Evolutionary conservation across 2,113 vertebrate species (phyloP), one percentile per base, ranked within the genome.

Genomic region (Charadrius vociferus): DNA sequence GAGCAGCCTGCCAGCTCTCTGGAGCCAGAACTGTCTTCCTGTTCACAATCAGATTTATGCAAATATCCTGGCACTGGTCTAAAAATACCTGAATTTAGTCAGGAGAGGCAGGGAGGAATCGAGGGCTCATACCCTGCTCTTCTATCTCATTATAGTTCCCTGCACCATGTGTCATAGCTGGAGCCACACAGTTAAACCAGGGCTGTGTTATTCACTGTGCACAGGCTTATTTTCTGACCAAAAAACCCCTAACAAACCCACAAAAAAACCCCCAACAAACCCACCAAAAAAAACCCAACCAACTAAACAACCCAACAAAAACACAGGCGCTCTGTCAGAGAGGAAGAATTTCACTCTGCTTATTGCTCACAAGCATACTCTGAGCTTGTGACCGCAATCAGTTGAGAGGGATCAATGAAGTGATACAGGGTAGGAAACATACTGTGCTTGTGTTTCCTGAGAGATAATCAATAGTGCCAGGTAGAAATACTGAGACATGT

Each of bases 21-120:
- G 84, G 22, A 95, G 90, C 81, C 87, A 77, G 84, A 30, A 61
- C n/a, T 75, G 73, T 71, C 53, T 93, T 91, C 70, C 58, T 95
- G 21, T 53, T 94, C 85, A 88, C 62, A 52, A 56, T 70, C 78
- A 92, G 58, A 92, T 94, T 70, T 88, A 96, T 80, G 90, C 74
- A 77, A 93, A 90, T 91, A 75, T 41, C 39, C 66, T 95, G 81
- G 49, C 70, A 68, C 34, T 29, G 39, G 6, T 81, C 74, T 94
- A 85, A 87, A 95, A 91, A 93, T 95, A 87, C 90, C 92, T 94
- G 78, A 36, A 47, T 74, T 94, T 81, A 89, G 45, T 67, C 86
- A 79, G 52, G 59, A 73, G 52, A 87, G 77, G 32, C 55, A 91
- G 47, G 39, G 56, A 59, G 52, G 37, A 6, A 2, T 32, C 14